Evolutionary conservation across 2,888 invertebrate species (phyloP).

Genomic region (Seira ritae): DNA sequence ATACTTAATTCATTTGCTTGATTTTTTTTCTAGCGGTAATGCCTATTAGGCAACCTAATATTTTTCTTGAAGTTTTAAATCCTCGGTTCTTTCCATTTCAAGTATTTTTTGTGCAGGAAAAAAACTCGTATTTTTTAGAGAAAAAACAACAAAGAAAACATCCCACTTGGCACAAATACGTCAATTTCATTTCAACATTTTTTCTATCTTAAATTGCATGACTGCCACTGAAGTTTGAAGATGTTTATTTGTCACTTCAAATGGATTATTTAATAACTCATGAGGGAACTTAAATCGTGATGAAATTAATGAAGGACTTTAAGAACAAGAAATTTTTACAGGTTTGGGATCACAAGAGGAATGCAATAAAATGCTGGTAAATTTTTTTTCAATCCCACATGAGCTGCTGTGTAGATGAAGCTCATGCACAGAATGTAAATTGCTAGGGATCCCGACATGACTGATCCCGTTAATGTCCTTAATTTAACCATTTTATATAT

Average conservation of each 20-base stretch:
- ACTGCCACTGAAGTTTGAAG: too few relatives aligned
- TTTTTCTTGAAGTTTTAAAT: background rate
- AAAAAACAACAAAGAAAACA: background rate
- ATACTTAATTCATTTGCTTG: conserved; percentile 25
- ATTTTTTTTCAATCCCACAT: conserved; percentile 84
- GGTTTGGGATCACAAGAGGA: too few relatives aligned
- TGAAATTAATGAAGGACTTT: too few relatives aligned
- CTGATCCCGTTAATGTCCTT: conserved; percentile 38
- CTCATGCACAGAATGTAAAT: conserved; percentile 23
- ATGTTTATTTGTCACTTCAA: conserved; percentile 88
- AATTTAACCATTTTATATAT: conserved; percentile 36
- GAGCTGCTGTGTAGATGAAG: conserved; percentile 76
- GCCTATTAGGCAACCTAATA: conserved; percentile 15
- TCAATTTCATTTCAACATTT: conserved; percentile 13
- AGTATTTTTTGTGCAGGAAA: background rate
- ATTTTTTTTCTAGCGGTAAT: conserved; percentile 43
- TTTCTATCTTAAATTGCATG: conserved; percentile 7
- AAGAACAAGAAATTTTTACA: too few relatives aligned
- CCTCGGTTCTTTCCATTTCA: background rate
- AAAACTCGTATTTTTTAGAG: background rate
- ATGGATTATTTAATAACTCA: conserved; percentile 78
- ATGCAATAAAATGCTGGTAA: too few relatives aligned
- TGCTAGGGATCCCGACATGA: conserved; percentile 20
- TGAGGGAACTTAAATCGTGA: too few relatives aligned
- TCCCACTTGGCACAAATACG: conserved; percentile 35